Conservation (phyloP, 2,888 invertebrate species). For the Chromoteleia sp. region DNA sequence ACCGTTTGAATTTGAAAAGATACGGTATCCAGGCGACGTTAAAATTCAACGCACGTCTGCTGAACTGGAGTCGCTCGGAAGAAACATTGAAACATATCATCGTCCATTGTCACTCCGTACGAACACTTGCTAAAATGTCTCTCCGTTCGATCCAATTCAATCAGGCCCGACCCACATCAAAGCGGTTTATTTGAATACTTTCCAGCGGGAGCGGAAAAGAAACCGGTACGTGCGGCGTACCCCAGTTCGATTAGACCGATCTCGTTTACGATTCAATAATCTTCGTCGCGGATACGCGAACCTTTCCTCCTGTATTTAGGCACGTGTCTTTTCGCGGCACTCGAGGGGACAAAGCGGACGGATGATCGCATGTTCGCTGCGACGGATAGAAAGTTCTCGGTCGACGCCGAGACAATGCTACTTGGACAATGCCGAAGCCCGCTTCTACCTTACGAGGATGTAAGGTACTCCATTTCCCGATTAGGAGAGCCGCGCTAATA, state of each 20-base stretch:
- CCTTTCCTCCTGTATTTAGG: constrained; percentile 80
- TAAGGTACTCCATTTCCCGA: constrained; percentile 53
- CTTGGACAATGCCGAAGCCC: constrained; percentile 46
- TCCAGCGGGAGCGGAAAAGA: constrained; percentile 42
- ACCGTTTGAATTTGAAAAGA: no score
- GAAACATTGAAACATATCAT: constrained; percentile 55
- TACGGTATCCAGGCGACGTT: background rate
- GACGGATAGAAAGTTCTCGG: constrained; percentile 80
- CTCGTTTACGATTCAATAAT: constrained; percentile 73
- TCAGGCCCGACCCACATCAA: constrained; percentile 59
- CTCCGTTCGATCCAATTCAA: constrained; percentile 52
- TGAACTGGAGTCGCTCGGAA: constrained; percentile 15
- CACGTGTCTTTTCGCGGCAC: constrained; percentile 73
- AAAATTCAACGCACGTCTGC: constrained; percentile 10
- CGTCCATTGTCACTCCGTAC: constrained; percentile 41
- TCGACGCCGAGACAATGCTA: constrained; percentile 64
- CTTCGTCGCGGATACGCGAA: constrained; percentile 58
- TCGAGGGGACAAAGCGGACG: constrained; percentile 68
- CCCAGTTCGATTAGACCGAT: constrained; percentile 56
- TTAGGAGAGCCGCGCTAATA: constrained; percentile 55
- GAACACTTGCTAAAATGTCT: constrained; percentile 35
- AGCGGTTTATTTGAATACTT: constrained; percentile 58
- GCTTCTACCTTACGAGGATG: constrained; percentile 60
- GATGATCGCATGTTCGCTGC: constrained; percentile 76
- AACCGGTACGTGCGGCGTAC: constrained; percentile 38